These are phyloP conservation scores for Leptocoma aspasia DNA, from an alignment of 2,113 vertebrate species.

Conservation along the genomic window DNA sequence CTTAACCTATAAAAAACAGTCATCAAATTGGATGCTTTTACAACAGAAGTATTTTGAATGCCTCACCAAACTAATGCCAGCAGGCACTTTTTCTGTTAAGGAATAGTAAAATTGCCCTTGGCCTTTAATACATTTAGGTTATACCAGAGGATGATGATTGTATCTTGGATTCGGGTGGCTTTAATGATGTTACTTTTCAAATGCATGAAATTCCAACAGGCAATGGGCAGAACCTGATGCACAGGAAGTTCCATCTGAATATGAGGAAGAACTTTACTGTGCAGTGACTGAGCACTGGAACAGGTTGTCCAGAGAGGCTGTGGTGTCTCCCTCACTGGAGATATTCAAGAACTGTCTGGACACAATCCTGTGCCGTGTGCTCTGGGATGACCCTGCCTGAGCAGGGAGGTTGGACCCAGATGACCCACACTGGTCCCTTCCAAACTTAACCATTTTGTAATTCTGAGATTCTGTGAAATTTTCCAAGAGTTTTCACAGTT, in stretches of 20 bases:
- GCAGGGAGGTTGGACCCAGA: neutral
- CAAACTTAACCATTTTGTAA: neutral
- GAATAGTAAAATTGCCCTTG: neutral
- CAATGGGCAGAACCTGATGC: neutral
- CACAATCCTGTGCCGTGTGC: accelerated
- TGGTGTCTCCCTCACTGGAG: neutral
- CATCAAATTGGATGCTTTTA: neutral
- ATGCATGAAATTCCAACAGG: neutral
- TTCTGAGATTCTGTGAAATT: neutral
- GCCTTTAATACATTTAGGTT: neutral
- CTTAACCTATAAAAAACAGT: neutral
- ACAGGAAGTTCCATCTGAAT: neutral
- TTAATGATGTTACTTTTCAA: neutral
- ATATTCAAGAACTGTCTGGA: neutral
- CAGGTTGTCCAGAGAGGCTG: neutral
- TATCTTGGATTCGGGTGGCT: neutral
- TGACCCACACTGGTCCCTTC: neutral
- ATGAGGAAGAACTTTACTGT: neutral
- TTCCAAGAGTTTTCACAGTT: neutral
- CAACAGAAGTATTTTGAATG: neutral
- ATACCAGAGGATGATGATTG: neutral
- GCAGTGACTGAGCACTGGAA: neutral
- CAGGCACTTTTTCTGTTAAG: neutral
- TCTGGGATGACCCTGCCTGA: neutral
- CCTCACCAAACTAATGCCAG: neutral